Evolutionary conservation across 1,140 invertebrate species (phyloP).

Genomic region (Acromyrmex charruanus): DNA sequence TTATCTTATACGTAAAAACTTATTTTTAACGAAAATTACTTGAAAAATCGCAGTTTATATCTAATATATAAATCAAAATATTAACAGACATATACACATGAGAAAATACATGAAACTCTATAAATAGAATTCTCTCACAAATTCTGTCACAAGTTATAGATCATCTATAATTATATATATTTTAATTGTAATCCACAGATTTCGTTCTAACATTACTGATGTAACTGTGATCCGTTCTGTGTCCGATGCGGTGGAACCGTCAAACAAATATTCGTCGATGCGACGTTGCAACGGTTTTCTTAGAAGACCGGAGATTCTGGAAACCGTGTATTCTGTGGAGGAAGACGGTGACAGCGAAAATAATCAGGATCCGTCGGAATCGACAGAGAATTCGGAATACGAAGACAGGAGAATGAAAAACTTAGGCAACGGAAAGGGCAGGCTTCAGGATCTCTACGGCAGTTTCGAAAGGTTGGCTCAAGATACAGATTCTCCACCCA

Average conservation of each 20-base stretch:
- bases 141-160: not conserved
- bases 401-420: constrained; percentile 79
- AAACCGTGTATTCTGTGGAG: constrained; percentile 94
- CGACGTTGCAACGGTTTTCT: constrained; percentile 92
- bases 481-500: constrained; percentile 77
- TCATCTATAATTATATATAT: not conserved
- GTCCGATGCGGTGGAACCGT: constrained; percentile 93
- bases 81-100: not conserved
- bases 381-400: constrained; percentile 80
- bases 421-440: constrained; percentile 79
- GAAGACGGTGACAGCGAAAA: constrained; percentile 91
- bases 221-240: constrained; percentile 93
- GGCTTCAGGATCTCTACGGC: constrained; percentile 84
- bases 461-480: constrained; percentile 86
- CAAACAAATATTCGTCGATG: constrained; percentile 90
- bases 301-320: constrained; percentile 92
- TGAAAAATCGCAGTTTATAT: not conserved
- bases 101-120: not conserved
- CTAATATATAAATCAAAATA: not conserved
- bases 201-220: constrained; percentile 84
- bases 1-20: not conserved
- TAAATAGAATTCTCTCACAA: not conserved
- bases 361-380: constrained; percentile 86
- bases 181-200: constrained; percentile 74
- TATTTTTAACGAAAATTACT: too few relatives aligned